Evolutionary conservation across 1,140 invertebrate genomes (phyloP).

Genomic region (Oscheius sp.): DNA sequence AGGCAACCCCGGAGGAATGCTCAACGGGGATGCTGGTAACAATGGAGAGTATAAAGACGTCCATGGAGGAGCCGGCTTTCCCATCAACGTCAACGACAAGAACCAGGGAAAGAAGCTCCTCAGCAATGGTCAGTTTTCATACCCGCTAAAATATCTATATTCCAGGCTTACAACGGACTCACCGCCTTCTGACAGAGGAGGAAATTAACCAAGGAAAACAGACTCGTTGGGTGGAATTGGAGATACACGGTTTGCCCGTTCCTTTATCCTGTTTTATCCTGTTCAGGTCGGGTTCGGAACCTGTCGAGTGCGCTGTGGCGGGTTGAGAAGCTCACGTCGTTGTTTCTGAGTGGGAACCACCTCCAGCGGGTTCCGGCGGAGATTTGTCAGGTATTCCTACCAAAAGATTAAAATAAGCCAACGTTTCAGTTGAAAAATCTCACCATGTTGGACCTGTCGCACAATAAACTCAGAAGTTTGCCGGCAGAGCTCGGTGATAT

Average conservation of each 20-base stretch:
- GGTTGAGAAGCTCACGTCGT: constrained; percentile 51
- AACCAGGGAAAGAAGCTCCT: constrained; percentile 33
- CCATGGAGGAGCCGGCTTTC: constrained; percentile 19
- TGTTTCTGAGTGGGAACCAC: constrained; percentile 52
- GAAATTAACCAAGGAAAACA: constrained; percentile 25
- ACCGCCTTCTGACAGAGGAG: constrained; percentile 35
- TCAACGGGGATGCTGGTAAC: constrained; percentile 1
- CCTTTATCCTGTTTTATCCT: background rate
- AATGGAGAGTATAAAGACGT: constrained; percentile 29
- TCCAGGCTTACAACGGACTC: constrained; percentile 32
- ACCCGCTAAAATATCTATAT: background rate
- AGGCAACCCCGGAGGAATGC: constrained; percentile 1
- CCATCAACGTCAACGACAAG: constrained; percentile 26
- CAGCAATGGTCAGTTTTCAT: background rate
- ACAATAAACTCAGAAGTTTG: constrained; percentile 85
- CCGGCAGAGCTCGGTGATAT: constrained; percentile 90
- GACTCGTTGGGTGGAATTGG: constrained; percentile 41
- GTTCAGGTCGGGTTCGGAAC: constrained; percentile 46
- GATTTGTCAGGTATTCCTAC: constrained; percentile 19
- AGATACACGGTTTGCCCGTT: constrained; percentile 34
- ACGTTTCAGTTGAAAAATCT: constrained; percentile 66
- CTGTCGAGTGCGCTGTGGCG: constrained; percentile 44
- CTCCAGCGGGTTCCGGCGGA: constrained; percentile 47
- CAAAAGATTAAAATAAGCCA: background rate
- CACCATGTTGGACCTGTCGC: constrained; percentile 82